Conservation (phyloP, 2,888 invertebrate species). For the Hybos culiciformis region DNA sequence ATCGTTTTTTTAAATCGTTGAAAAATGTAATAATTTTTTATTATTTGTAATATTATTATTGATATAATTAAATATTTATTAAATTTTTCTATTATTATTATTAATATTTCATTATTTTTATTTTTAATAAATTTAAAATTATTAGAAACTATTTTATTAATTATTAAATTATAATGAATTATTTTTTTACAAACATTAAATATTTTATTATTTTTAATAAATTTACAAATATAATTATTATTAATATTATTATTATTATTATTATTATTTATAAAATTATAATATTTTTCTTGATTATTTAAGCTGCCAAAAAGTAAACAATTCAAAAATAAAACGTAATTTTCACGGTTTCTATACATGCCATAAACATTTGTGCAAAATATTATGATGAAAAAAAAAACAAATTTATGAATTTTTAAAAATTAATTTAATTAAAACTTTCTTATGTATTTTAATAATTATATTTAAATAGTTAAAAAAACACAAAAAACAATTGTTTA, state of each 20-base stretch:
- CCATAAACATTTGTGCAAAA: conserved; percentile 18
- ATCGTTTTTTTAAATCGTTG: too few species aligned
- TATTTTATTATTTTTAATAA: neutral
- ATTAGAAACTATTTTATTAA: too few species aligned
- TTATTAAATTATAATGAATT: neutral
- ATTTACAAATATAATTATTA: neutral
- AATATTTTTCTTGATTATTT: too few species aligned
- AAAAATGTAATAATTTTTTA: too few species aligned
- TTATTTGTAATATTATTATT: neutral
- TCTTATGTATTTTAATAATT: neutral
- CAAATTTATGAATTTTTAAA: too few species aligned
- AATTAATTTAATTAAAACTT: neutral
- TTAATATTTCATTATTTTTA: too few species aligned
- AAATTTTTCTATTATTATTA: neutral
- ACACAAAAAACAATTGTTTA: too few species aligned
- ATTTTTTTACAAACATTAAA: neutral
- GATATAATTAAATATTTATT: neutral
- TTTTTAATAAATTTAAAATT: too few species aligned
- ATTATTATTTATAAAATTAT: neutral
- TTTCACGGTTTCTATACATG: conserved; percentile 15
- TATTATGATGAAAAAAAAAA: too few species aligned
- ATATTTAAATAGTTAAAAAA: too few species aligned
- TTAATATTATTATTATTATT: neutral
- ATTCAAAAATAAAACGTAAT: conserved; percentile 7
- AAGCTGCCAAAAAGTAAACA: conserved; percentile 5